Percentiles rank a stretch among this genome's conserved stretches.
Conservation (phyloP, 1,140 invertebrate species). For the Coelopa frigida region DNA sequence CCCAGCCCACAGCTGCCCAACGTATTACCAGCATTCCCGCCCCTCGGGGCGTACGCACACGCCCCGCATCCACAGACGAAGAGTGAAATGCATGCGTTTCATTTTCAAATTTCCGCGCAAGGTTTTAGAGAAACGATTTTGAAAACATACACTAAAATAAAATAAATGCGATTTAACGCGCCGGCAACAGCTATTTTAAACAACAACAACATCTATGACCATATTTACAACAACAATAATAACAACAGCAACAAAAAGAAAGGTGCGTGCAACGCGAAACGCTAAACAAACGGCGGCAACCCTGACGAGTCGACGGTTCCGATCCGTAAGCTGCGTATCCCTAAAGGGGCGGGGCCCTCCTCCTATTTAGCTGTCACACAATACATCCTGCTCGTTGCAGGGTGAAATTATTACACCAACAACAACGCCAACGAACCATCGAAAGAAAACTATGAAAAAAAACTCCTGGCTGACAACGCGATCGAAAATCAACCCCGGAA, state of each 20-base stretch:
- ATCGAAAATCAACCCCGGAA: too few relatives aligned
- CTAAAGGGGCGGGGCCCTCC: constrained; percentile 11
- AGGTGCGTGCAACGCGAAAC: neutral
- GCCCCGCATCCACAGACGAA: too few relatives aligned
- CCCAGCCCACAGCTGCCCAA: too few relatives aligned
- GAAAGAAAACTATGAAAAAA: too few relatives aligned
- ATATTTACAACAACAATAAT: neutral
- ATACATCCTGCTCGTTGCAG: constrained; percentile 4
- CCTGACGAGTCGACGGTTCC: neutral
- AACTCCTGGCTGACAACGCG: too few relatives aligned
- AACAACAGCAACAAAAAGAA: neutral
- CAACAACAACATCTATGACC: neutral
- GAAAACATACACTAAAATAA: constrained; percentile 6
- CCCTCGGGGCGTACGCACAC: too few relatives aligned
- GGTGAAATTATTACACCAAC: constrained; percentile 1
- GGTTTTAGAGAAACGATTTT: too few relatives aligned
- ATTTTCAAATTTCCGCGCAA: too few relatives aligned
- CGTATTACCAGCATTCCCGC: too few relatives aligned
- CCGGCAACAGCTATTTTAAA: neutral
- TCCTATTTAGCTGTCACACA: constrained; percentile 10
- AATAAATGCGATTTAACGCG: neutral
- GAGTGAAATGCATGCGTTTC: too few relatives aligned
- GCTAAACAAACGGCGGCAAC: neutral
- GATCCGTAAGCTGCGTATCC: constrained; percentile 6
- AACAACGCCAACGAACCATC: neutral